phyloP scores from a whole-genome alignment of 2,888 invertebrate species.

The Disparrhopalites patrizii region DNA sequence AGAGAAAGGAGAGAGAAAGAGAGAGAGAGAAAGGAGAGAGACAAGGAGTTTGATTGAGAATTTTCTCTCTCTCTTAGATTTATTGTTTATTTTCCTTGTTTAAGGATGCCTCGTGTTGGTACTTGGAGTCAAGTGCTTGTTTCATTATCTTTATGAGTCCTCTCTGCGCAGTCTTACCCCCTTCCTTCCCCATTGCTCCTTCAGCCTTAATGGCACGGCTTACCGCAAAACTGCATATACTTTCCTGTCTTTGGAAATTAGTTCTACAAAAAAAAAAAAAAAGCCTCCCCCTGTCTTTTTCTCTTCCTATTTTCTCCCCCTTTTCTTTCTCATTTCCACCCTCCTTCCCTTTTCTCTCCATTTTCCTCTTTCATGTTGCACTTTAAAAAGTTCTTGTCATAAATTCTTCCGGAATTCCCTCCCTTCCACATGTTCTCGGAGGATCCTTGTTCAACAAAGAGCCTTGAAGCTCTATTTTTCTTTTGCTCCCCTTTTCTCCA shows the following conservation, averaged over 20 bases:
- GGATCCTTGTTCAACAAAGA: too few species aligned
- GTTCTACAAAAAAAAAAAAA: too few species aligned
- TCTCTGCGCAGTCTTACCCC: too few species aligned
- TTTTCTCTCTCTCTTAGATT: constrained; percentile 1
- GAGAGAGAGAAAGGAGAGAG: neutral
- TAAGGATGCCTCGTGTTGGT: constrained; percentile 8
- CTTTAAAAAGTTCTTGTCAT: too few species aligned
- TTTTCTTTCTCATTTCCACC: neutral
- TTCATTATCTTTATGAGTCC: constrained; percentile 4
- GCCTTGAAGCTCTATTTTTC: too few species aligned
- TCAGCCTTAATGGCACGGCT: constrained; percentile 4
- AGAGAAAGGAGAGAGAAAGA: too few species aligned
- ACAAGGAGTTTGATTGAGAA: neutral
- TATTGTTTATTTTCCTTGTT: neutral
- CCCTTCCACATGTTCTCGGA: too few species aligned
- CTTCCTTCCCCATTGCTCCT: neutral
- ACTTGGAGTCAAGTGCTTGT: constrained; percentile 4
- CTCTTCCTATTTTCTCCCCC: neutral
- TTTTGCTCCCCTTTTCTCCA: too few species aligned
- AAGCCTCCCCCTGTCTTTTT: too few species aligned
- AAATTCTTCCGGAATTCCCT: too few species aligned
- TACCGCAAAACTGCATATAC: neutral
- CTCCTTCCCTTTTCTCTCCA: neutral
- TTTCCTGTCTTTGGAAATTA: constrained; percentile 2
- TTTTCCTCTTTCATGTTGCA: neutral